Evolutionary conservation across 2,113 vertebrate species (phyloP), one percentile per base, ranked within the genome.

Genomic region (Heteronetta atricapilla): DNA sequence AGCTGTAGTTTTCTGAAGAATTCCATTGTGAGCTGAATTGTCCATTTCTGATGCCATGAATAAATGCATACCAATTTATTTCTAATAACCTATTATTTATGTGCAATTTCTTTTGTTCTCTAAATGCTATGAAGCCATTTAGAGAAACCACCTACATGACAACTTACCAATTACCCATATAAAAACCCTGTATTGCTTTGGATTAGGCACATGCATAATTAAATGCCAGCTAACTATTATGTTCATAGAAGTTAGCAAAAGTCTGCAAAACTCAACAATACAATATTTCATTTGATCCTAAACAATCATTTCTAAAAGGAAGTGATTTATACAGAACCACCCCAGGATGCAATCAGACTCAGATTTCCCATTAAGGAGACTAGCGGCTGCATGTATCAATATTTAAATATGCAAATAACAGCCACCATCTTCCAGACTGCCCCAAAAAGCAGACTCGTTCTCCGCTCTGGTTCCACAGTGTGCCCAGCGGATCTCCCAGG

Each of bases 81-180:
- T 69, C 73, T 90, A 93, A 96, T 90, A 96, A 69, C 90, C 70
- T 92, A 75, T 93, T 93, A 96, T 93, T 96, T 90, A 92, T 80
- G 74, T 85, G 67, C 44, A 58, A 73, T 93, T 94, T 93, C 74
- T 90, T 96, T 94, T 89, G 78, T 94, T 77, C 74, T 84, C 42
- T 93, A 92, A 96, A 82, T 73, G 40, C 48, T 89, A 22, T 40
- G 31, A 86, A 95, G 44, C 58, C 86, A 75, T 89, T 96, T 89
- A 95, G 62, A 94, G 70, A 92, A 93, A 87, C 44, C 50, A 90
- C 86, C 66, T 85, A 89, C 80, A 59, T 42, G 58, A 93, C 81
- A 87, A 63, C 55, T 82, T 93, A 93, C 58, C 55, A 90, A 87
- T 96, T 92, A 94, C 59, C 62, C 59, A 69, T 67, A 69, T 17